Percentiles rank a stretch among this genome's conserved stretches.
phyloP scores from a whole-genome alignment of 64 coral and sea anemone genomes.

The Astreopora myriophthalma region DNA sequence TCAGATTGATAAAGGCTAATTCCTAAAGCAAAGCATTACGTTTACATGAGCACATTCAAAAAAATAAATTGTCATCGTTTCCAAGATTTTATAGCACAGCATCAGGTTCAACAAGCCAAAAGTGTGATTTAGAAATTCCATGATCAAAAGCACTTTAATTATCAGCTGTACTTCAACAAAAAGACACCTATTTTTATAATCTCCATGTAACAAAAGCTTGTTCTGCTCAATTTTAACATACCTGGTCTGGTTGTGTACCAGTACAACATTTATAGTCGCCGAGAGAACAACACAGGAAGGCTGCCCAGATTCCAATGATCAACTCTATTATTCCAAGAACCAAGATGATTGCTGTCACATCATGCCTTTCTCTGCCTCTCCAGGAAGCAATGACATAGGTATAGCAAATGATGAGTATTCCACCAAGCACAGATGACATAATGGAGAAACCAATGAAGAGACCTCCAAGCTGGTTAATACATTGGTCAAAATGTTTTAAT shows the following conservation, averaged over 20 bases:
- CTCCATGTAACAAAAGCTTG: too few species aligned
- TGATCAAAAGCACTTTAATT: too few species aligned
- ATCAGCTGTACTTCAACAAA: too few species aligned
- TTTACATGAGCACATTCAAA: too few species aligned
- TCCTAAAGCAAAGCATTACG: too few species aligned
- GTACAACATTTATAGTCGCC: background rate
- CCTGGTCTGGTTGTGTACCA: background rate
- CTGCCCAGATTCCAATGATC: constrained; percentile 26
- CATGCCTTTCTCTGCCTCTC: background rate
- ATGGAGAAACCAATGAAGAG: constrained; percentile 23
- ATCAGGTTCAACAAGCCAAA: too few species aligned
- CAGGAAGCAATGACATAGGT: background rate
- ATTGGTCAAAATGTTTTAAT: background rate
- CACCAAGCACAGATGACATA: constrained; percentile 5
- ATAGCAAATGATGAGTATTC: background rate
- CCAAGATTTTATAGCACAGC: too few species aligned
- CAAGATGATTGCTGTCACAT: background rate
- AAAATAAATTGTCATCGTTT: too few species aligned
- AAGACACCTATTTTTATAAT: too few species aligned
- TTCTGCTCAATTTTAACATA: too few species aligned
- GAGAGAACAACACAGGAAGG: background rate
- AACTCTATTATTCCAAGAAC: constrained; percentile 33
- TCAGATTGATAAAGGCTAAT: too few species aligned
- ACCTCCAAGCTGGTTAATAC: background rate
- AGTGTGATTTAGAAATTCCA: too few species aligned